Conservation (phyloP, 2,113 vertebrate genomes). For the Cephalopholis sonnerati region DNA sequence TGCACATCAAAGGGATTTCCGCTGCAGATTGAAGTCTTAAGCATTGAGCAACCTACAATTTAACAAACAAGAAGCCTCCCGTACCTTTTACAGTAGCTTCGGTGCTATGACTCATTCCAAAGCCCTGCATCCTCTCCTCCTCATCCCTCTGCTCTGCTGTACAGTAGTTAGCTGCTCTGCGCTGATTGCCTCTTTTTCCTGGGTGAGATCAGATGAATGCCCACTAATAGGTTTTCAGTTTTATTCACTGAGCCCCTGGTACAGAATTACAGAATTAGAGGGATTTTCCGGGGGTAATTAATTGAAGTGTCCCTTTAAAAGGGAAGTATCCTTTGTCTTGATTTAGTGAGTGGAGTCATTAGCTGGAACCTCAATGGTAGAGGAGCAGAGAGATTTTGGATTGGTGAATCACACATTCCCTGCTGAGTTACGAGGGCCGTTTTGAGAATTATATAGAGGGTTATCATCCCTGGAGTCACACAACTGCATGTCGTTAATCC, state of each 20-base stretch:
- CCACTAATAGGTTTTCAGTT: slow-evolving; percentile 83
- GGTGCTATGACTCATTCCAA: not conserved
- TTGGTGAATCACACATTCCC: slow-evolving; percentile 48
- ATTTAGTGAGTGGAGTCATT: slow-evolving; percentile 78
- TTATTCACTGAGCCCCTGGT: slow-evolving; percentile 77
- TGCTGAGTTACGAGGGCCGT: slow-evolving; percentile 19
- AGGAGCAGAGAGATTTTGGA: slow-evolving; percentile 49
- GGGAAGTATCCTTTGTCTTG: slow-evolving; percentile 76
- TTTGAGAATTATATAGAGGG: slow-evolving; percentile 29
- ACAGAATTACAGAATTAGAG: slow-evolving; percentile 80
- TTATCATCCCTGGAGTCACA: slow-evolving; percentile 14
- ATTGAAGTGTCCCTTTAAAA: slow-evolving; percentile 79
- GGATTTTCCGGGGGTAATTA: slow-evolving; percentile 80
- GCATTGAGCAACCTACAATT: not conserved
- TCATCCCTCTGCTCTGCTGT: slow-evolving; percentile 1
- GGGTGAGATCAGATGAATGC: slow-evolving; percentile 76
- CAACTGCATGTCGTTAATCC: slow-evolving; percentile 31
- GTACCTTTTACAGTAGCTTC: not conserved
- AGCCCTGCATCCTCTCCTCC: not conserved
- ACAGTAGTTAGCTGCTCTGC: slow-evolving; percentile 43
- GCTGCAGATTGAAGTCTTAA: not conserved
- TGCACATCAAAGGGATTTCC: not conserved
- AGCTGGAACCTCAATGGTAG: slow-evolving; percentile 52
- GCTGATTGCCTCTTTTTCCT: slow-evolving; percentile 72
- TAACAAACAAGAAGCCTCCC: slow-evolving; percentile 4